Base-by-base conservation (phyloP, 2,113 vertebrate genomes). In the Cyanoderma ruficeps region DNA sequence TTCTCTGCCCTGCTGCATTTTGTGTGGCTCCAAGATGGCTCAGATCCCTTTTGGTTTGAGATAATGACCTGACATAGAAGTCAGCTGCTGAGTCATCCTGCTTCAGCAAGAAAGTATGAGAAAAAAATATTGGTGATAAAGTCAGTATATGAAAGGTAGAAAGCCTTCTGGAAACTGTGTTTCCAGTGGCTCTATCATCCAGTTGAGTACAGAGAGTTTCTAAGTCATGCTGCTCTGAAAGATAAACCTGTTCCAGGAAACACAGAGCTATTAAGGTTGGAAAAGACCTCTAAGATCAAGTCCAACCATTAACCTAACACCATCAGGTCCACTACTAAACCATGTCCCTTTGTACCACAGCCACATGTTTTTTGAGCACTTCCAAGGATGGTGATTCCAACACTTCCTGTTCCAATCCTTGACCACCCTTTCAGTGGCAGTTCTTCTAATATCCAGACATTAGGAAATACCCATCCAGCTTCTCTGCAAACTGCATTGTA, bases 181-280 rank as follows among this genome's bases (percentile, higher is more conserved):
- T 79, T 59, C 35, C 0, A 0, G 37, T 10, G 16, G n/a, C 31
- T 56, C 19, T 30, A 2, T 13, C 31, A 12, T 42, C 22, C 19
- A 17, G 5, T 2, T 16, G 15, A 74, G 22, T 10, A 23, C 11
- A 9, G 20, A 33, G 9, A 33, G 6, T 60, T 87, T 86, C 61
- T 41, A 89, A 68, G 53, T 22, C n/a, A 27, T 84, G 67, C 64
- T 67, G 33, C 16, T 76, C 60, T 76, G 33, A 75, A 81, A 79
- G 53, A 55, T 28, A 74, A 70, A 44, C 35, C 35, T 52, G 5
- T 37, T 17, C 42, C 24, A 11, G 16, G 24, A 78, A 89, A 67
- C 9, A 7, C 12, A 41, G 35, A 76, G 24, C 18, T 25, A 35
- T 13, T 41, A 19, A 41, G 12, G 3, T 4, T 55, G 35, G 31